Conservation (phyloP, 1,140 invertebrate genomes). For the Meloidogyne hapla region DNA sequence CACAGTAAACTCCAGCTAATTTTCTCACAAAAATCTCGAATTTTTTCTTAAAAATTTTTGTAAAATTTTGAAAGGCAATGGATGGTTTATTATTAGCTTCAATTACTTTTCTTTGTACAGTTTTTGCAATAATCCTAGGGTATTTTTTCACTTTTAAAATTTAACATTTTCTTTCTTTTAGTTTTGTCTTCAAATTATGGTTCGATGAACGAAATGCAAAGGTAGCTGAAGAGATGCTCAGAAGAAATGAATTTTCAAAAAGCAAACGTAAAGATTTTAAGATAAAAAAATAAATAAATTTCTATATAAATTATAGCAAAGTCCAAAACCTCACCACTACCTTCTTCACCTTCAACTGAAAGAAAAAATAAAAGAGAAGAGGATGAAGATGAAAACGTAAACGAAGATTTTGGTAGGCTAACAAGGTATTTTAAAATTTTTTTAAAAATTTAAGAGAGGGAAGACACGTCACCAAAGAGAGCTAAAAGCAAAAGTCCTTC, state of each 20-base stretch:
- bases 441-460: background rate
- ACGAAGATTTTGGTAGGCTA: constrained; percentile 12
- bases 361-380: constrained; percentile 22
- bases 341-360: background rate
- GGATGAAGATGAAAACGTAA: constrained; percentile 9
- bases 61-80: constrained; percentile 9
- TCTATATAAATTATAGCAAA: background rate
- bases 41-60: no score
- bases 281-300: no score
- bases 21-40: no score
- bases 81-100: constrained; percentile 26
- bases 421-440: no score
- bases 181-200: constrained; percentile 46
- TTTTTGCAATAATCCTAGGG: constrained; percentile 30
- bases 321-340: background rate
- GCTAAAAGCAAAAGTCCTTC: background rate
- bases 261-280: background rate
- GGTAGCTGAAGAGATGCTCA: background rate
- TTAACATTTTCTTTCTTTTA: background rate
- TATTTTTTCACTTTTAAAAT: background rate
- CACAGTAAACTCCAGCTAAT: background rate
- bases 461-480: background rate
- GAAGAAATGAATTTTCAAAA: background rate
- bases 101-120: constrained; percentile 24
- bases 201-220: constrained; percentile 38